Percentiles rank a stretch among this genome's conserved stretches.
phyloP scores from a whole-genome alignment of 92 coral and sea anemone species.

The Hydrozoanthus gracilis region DNA sequence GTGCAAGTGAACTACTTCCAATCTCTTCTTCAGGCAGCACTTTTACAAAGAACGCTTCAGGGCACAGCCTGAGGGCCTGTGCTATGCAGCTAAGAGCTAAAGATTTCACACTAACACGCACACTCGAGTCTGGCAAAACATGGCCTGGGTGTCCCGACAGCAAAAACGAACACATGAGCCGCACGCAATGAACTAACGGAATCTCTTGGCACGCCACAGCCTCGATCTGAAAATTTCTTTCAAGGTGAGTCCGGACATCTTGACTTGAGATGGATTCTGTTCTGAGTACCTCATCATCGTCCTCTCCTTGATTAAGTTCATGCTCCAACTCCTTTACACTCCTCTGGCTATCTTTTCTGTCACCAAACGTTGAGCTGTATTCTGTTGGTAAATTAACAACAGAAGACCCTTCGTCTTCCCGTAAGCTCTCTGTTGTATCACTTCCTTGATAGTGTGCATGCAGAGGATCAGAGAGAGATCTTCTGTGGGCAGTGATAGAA shows the following conservation, averaged over 20 bases:
- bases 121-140: constrained; percentile 87
- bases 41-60: constrained; percentile 86
- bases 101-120: constrained; percentile 97
- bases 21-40: constrained; percentile 74
- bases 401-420: constrained; percentile 17
- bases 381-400: constrained; percentile 36
- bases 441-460: constrained; percentile 51
- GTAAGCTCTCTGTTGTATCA: constrained; percentile 24
- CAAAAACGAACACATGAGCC: constrained; percentile 93
- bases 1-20: constrained; percentile 19
- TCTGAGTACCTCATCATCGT: constrained; percentile 58
- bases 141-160: constrained; percentile 90
- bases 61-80: constrained; percentile 79
- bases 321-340: constrained; percentile 71
- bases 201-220: constrained; percentile 92
- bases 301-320: constrained; percentile 42
- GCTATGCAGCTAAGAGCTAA: constrained; percentile 89
- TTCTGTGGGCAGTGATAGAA: constrained; percentile 46
- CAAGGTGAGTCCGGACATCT: constrained; percentile 79
- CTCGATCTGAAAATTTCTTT: constrained; percentile 90
- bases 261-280: constrained; percentile 84
- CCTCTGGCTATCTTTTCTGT: constrained; percentile 66
- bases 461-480: constrained; percentile 85
- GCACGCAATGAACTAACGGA: constrained; percentile 90
- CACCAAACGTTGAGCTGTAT: constrained; percentile 55